Conservation (phyloP, 2,888 invertebrate species). For the Drosophila subsilvestris region DNA sequence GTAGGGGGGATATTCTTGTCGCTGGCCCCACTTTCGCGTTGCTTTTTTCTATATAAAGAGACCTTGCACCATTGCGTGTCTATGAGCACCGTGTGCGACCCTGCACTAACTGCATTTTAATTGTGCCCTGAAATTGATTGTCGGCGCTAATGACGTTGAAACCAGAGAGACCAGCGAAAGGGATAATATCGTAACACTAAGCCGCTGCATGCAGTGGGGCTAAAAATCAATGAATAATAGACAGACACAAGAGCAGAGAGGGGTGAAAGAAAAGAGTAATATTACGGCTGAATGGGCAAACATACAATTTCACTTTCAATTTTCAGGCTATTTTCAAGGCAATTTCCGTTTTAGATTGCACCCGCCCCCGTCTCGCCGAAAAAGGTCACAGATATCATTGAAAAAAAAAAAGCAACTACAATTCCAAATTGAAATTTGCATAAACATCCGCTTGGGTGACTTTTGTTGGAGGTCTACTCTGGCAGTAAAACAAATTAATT, state of each 20-base stretch:
- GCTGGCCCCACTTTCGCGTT: neutral
- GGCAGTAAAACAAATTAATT: constrained; percentile 61
- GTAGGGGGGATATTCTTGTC: neutral
- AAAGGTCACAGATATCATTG: constrained; percentile 39
- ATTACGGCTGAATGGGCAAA: neutral
- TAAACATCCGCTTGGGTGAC: constrained; percentile 42
- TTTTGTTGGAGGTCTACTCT: constrained; percentile 24
- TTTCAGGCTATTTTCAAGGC: constrained; percentile 33
- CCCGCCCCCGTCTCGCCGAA: constrained; percentile 15
- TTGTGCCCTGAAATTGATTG: constrained; percentile 38
- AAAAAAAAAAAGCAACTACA: constrained; percentile 8
- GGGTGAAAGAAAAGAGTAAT: neutral
- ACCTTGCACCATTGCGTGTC: constrained; percentile 62
- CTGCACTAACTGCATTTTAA: constrained; percentile 55
- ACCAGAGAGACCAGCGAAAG: constrained; percentile 29
- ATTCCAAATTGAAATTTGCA: constrained; percentile 36
- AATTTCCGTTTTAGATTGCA: constrained; percentile 49
- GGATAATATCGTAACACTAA: neutral
- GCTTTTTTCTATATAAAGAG: constrained; percentile 40
- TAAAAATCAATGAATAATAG: constrained; percentile 17
- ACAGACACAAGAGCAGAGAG: neutral
- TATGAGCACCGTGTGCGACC: neutral
- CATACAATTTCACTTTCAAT: constrained; percentile 28
- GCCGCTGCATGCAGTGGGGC: constrained; percentile 25
- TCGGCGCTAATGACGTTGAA: constrained; percentile 11